phyloP scores from a whole-genome alignment of 30 jellyfish, hydroid and myxozoan species.

The Morbakka virulenta region DNA sequence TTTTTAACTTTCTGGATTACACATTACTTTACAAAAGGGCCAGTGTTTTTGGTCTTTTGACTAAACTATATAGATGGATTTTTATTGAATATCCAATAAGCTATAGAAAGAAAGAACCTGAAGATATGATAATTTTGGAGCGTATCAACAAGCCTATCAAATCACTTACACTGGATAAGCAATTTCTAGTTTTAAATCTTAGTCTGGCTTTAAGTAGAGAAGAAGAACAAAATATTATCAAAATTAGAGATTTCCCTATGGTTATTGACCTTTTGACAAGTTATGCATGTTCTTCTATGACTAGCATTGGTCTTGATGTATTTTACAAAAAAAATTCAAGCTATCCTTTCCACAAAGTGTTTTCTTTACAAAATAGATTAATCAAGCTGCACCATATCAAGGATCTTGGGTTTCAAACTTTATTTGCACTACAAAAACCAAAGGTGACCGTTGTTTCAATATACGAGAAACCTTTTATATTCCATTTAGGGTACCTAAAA shows the following conservation, averaged over 20 bases:
- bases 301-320: neutral
- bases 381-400: neutral
- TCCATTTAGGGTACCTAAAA: conserved; percentile 14
- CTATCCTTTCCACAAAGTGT: too few relatives aligned
- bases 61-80: neutral
- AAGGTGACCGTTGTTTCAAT: conserved; percentile 44
- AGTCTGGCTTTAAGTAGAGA: too few relatives aligned
- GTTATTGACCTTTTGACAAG: neutral
- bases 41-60: neutral
- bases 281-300: neutral
- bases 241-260: too few relatives aligned
- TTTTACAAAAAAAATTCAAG: neutral
- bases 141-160: too few relatives aligned
- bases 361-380: too few relatives aligned
- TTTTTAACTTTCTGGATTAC: neutral
- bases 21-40: neutral
- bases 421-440: neutral
- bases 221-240: too few relatives aligned
- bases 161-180: too few relatives aligned
- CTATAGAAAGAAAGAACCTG: too few relatives aligned
- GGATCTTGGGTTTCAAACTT: neutral
- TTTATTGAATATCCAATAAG: neutral
- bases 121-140: too few relatives aligned
- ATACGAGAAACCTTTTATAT: conserved; percentile 67
- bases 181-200: too few relatives aligned